Conservation (phyloP, 1,140 invertebrate genomes). For the Geopemphigus sp. region DNA sequence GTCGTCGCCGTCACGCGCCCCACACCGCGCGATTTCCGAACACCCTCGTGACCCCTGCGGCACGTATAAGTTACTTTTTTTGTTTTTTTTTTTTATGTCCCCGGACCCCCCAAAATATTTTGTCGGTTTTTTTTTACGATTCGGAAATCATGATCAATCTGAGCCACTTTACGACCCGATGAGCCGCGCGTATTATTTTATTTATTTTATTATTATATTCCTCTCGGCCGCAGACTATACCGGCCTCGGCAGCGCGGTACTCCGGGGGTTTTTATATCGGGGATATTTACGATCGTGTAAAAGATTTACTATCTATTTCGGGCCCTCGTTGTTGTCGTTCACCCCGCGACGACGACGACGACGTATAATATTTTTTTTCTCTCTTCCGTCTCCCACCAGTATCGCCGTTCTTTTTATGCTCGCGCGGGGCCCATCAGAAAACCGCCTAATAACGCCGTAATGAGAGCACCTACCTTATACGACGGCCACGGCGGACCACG, state of each 20-base stretch:
- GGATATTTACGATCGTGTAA: slow-evolving; percentile 47
- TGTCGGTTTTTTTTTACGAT: slow-evolving; percentile 33
- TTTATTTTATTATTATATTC: slow-evolving; percentile 48
- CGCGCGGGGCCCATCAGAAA: background rate
- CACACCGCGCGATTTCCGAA: background rate
- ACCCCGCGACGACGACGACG: too few relatives aligned
- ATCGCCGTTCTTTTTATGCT: slow-evolving; percentile 23
- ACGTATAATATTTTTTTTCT: background rate
- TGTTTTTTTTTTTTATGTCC: background rate
- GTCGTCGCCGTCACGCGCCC: too few relatives aligned
- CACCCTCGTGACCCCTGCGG: background rate
- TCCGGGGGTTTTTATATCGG: slow-evolving; percentile 35
- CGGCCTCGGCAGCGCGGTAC: too few relatives aligned
- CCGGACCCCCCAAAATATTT: slow-evolving; percentile 42
- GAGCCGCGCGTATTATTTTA: slow-evolving; percentile 40
- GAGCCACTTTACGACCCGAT: slow-evolving; percentile 43
- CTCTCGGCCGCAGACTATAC: too few relatives aligned
- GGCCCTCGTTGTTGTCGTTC: slow-evolving; percentile 10
- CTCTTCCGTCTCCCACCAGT: background rate
- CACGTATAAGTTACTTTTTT: background rate
- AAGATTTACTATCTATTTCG: slow-evolving; percentile 42
- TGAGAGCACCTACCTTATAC: slow-evolving; percentile 14
- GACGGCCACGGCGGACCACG: background rate
- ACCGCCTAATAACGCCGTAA: slow-evolving; percentile 45
- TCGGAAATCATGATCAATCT: slow-evolving; percentile 47